phyloP scores from a whole-genome alignment of 2,888 invertebrate species.

The Orthosia gracilis region DNA sequence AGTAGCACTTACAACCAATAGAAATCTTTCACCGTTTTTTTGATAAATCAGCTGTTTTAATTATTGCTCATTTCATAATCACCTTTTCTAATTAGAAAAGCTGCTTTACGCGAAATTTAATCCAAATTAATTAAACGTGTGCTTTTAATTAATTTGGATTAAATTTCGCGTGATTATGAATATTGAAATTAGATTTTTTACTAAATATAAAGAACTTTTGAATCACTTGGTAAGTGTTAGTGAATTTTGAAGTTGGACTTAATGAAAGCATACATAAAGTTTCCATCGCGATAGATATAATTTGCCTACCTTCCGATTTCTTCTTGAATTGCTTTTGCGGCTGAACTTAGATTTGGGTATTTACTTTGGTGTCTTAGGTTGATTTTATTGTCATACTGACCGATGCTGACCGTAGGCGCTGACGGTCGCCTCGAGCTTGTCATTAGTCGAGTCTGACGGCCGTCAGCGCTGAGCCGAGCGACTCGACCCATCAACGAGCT shows the following conservation, averaged over 20 bases:
- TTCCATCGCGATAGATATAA: not conserved
- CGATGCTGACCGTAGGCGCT: no score
- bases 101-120: conserved; percentile 24
- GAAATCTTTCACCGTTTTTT: conserved; percentile 38
- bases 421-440: no score
- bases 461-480: no score
- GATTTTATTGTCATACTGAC: no score
- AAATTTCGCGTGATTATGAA: conserved; percentile 22
- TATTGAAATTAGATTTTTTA: conserved; percentile 18
- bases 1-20: not conserved
- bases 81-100: conserved; percentile 40
- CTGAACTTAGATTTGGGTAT: not conserved
- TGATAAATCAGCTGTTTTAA: conserved; percentile 44
- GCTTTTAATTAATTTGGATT: no score
- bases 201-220: conserved; percentile 12
- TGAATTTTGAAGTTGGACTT: conserved; percentile 22
- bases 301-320: not conserved
- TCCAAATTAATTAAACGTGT: conserved; percentile 46
- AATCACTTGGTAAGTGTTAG: conserved; percentile 23
- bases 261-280: not conserved
- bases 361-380: no score
- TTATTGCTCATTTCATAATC: conserved; percentile 54
- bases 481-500: no score
- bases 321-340: not conserved
- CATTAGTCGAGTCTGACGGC: no score